These are phyloP conservation scores for Ginglymostoma cirratum DNA, from an alignment of 2,113 vertebrate genomes.

Conservation along the genomic window DNA sequence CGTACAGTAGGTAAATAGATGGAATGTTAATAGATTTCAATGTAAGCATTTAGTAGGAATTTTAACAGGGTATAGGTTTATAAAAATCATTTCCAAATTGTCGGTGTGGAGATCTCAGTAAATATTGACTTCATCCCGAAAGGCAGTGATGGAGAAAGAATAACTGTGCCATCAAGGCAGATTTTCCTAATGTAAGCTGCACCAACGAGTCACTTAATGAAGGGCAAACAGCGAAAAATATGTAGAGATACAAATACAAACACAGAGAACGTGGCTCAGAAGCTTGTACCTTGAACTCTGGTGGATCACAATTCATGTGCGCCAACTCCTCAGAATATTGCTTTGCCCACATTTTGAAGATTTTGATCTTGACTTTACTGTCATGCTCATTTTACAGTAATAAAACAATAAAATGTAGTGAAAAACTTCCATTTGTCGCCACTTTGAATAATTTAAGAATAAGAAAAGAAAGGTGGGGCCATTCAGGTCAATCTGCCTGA, in stretches of 20 bases:
- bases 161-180: not conserved
- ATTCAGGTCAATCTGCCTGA: not conserved
- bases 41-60: not conserved
- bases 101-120: not conserved
- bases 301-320: not conserved
- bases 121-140: not conserved
- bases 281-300: not conserved
- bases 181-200: not conserved
- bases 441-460: too few relatives aligned
- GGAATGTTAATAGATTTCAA: not conserved
- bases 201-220: not conserved
- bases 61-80: not conserved
- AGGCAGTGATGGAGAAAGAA: not conserved
- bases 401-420: too few relatives aligned
- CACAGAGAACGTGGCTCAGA: not conserved
- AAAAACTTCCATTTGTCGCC: too few relatives aligned
- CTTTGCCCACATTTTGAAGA: too few relatives aligned
- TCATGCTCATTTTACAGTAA: too few relatives aligned
- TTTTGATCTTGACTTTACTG: too few relatives aligned
- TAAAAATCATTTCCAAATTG: not conserved
- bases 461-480: not conserved
- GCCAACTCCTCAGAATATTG: not conserved
- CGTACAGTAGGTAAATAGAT: not conserved
- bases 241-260: too few relatives aligned
- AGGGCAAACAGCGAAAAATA: not conserved